These are phyloP conservation scores for Chrysocyon brachyurus DNA, from an alignment of 2,797 vertebrate species.

Conservation along the genomic window DNA sequence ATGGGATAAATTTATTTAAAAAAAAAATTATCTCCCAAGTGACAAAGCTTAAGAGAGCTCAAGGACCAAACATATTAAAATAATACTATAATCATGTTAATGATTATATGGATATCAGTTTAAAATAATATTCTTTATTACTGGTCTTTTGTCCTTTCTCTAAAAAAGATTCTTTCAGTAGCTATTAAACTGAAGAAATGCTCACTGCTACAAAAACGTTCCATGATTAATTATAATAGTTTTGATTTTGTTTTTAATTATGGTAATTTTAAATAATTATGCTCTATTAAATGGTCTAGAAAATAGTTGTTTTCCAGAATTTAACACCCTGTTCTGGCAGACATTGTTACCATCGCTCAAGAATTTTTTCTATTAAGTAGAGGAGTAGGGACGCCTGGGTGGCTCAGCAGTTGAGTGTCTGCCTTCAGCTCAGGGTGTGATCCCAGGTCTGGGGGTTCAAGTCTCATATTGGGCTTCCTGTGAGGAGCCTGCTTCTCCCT, in stretches of 20 bases:
- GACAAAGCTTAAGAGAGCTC: background rate
- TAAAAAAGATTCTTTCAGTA: background rate
- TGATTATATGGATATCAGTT: background rate
- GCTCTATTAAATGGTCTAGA: slow-evolving; percentile 58
- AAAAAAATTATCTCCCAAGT: background rate
- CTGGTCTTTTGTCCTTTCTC: background rate
- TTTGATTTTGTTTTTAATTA: background rate
- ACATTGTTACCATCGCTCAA: slow-evolving; percentile 74
- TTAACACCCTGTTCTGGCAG: slow-evolving; percentile 67
- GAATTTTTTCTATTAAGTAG: slow-evolving; percentile 67
- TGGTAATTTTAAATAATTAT: slow-evolving; percentile 24
- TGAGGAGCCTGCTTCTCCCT: too few species aligned
- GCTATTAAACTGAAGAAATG: background rate
- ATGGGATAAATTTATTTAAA: background rate
- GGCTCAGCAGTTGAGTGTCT: too few species aligned
- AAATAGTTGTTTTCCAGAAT: slow-evolving; percentile 75
- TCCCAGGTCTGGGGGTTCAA: too few species aligned
- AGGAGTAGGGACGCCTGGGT: background rate
- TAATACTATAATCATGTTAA: background rate
- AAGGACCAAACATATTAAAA: background rate
- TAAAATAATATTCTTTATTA: background rate
- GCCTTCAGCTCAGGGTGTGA: too few species aligned
- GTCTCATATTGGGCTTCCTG: too few species aligned
- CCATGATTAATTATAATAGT: background rate
- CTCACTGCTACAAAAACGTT: slow-evolving; percentile 17